phyloP scores from a whole-genome alignment of 2,888 invertebrate species.

The Habroteleia sp. region DNA sequence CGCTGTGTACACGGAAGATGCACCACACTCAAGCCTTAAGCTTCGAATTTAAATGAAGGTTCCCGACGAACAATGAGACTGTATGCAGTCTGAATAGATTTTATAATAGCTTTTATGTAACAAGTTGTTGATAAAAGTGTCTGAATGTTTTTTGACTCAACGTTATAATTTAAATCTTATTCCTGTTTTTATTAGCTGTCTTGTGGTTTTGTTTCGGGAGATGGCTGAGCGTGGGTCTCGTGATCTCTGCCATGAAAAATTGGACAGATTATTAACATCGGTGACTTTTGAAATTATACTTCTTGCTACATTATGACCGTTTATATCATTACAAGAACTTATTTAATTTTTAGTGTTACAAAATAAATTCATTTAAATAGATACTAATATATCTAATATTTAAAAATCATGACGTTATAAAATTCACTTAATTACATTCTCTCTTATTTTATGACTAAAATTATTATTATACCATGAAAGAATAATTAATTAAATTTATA shows the following conservation, averaged over 20 bases:
- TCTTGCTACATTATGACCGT: no score
- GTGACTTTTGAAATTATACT: conserved; percentile 24
- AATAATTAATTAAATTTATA: no score
- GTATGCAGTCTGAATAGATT: conserved; percentile 37
- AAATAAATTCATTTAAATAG: no score
- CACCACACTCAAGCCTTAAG: conserved; percentile 40
- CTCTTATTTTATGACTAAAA: no score
- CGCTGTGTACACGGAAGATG: conserved; percentile 46
- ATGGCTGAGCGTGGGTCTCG: conserved; percentile 39
- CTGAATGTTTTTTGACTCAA: conserved; percentile 29
- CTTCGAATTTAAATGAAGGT: conserved; percentile 56
- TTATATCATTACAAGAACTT: no score
- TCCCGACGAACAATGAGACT: conserved; percentile 46
- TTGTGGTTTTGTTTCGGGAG: conserved; percentile 24
- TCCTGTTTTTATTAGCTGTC: background rate
- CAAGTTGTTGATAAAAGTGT: conserved; percentile 40
- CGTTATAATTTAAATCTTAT: conserved; percentile 43
- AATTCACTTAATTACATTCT: no score
- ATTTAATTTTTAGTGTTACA: no score
- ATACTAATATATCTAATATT: no score
- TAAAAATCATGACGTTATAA: no score
- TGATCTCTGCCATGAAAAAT: conserved; percentile 33
- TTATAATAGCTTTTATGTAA: conserved; percentile 55
- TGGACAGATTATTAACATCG: conserved; percentile 20
- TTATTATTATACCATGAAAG: no score